Conservation (phyloP, 1,140 invertebrate genomes). For the Lepidurus apus region DNA sequence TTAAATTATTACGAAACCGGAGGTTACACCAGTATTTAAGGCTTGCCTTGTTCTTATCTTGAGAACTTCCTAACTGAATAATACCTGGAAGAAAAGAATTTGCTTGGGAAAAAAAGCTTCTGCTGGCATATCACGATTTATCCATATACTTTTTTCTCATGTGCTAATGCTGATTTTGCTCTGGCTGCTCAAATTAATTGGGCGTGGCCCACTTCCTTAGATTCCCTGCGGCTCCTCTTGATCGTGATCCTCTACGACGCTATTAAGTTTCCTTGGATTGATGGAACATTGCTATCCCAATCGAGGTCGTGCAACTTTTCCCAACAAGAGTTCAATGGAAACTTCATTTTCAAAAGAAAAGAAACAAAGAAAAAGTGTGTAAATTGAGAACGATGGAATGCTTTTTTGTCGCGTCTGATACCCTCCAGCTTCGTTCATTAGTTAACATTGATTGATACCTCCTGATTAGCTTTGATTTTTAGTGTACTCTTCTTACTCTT, state of each 20-base stretch:
- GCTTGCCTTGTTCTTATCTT: no score
- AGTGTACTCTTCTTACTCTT: neutral
- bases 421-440: neutral
- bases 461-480: neutral
- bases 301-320: slow-evolving; percentile 12
- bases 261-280: slow-evolving; percentile 15
- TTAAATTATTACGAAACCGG: no score
- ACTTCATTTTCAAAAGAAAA: neutral
- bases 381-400: neutral
- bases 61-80: neutral
- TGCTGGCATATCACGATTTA: neutral
- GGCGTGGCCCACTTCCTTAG: slow-evolving; percentile 17
- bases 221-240: slow-evolving; percentile 17
- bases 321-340: slow-evolving; percentile 6
- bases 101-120: neutral
- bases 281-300: slow-evolving; percentile 2
- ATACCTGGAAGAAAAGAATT: neutral
- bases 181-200: slow-evolving; percentile 19
- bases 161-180: neutral
- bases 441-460: neutral
- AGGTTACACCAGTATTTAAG: no score
- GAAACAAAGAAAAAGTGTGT: neutral
- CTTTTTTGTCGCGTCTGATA: slow-evolving; percentile 15
- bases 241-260: slow-evolving; percentile 14
- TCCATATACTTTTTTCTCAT: neutral